These are phyloP conservation scores for Falco naumanni DNA, from an alignment of 2,797 vertebrate genomes.

Conservation along the genomic window DNA sequence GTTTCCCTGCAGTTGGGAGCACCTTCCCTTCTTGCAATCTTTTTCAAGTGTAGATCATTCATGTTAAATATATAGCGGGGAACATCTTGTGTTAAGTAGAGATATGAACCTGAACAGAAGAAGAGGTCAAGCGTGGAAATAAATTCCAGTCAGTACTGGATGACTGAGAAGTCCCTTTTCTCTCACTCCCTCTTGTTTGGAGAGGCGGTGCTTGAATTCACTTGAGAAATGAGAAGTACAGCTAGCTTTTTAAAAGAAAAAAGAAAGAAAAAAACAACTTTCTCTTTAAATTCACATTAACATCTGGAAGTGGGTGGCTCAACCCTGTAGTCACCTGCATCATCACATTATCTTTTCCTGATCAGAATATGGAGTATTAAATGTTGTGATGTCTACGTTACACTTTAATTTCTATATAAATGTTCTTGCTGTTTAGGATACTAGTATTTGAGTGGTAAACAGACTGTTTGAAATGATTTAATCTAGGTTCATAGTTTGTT, in stretches of 20 bases:
- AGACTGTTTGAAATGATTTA: neutral
- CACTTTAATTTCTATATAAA: neutral
- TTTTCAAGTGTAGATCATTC: conserved; percentile 48
- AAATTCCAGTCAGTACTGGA: conserved; percentile 55
- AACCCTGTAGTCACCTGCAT: neutral
- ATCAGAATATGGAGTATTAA: neutral
- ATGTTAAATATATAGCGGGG: conserved; percentile 53
- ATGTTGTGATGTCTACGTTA: neutral
- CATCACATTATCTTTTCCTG: neutral
- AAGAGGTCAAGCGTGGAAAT: conserved; percentile 65
- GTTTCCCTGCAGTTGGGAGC: neutral
- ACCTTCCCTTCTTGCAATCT: conserved; percentile 2
- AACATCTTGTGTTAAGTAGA: conserved; percentile 65
- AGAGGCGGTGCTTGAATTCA: conserved; percentile 47
- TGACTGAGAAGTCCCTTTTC: conserved; percentile 55
- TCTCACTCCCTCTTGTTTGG: conserved; percentile 12
- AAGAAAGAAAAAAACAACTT: neutral
- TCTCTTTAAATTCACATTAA: neutral
- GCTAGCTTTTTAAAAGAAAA: neutral
- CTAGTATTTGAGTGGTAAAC: neutral
- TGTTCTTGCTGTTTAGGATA: neutral
- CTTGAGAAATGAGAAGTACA: conserved; percentile 44
- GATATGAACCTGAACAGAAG: conserved; percentile 65
- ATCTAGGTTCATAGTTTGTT: neutral
- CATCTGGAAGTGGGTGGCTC: neutral